phyloP scores from a whole-genome alignment of 2,888 invertebrate genomes.

The Rhagium mordax region DNA sequence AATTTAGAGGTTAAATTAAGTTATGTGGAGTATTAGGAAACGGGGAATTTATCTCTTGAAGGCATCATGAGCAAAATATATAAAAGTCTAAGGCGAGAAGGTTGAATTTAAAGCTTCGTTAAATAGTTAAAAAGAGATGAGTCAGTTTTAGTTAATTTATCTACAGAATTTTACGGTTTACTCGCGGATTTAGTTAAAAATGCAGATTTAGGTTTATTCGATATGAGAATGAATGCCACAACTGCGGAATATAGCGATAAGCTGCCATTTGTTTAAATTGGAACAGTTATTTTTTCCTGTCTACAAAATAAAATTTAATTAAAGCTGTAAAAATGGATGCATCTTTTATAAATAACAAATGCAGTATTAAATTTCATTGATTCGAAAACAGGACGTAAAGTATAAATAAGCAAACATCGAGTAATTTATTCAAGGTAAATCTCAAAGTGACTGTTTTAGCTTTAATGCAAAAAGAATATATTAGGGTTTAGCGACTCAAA shows the following conservation, averaged over 20 bases:
- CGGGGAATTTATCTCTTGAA: constrained; percentile 3
- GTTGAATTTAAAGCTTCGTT: constrained; percentile 7
- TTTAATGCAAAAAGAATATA: neutral
- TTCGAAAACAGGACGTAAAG: no score
- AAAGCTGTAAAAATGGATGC: neutral
- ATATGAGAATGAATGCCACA: neutral
- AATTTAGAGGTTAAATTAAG: constrained; percentile 23
- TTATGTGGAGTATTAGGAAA: constrained; percentile 9
- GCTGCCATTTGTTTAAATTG: neutral
- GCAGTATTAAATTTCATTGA: no score
- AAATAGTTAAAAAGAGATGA: constrained; percentile 16
- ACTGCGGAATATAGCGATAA: neutral
- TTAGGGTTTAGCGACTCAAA: neutral
- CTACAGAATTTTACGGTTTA: constrained; percentile 7
- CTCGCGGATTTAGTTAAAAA: constrained; percentile 7
- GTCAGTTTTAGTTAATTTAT: constrained; percentile 15
- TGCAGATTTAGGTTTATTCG: neutral
- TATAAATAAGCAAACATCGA: no score
- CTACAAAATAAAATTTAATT: neutral
- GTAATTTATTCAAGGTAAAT: no score
- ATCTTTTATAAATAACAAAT: neutral
- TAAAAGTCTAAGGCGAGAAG: constrained; percentile 8
- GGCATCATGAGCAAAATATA: constrained; percentile 17
- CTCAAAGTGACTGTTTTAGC: no score
- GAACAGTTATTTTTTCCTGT: neutral